phyloP scores from a whole-genome alignment of 2,888 invertebrate genomes.

The Torymus tubicola region DNA sequence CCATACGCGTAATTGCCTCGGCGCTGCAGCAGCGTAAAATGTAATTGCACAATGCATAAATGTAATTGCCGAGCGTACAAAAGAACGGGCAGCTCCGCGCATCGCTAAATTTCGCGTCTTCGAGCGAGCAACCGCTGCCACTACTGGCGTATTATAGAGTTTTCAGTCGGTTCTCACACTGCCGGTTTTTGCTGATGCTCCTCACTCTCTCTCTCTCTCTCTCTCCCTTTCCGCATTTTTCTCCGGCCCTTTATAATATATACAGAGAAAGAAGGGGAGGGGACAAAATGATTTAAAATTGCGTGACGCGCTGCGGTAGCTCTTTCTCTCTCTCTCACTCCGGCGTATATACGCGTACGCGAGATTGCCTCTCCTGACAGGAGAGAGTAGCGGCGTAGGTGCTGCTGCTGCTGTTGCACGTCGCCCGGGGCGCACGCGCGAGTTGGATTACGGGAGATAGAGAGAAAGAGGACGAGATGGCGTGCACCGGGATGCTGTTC shows the following conservation, averaged over 20 bases:
- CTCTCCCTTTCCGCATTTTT: conserved; percentile 32
- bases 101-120: not conserved
- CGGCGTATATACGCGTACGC: conserved; percentile 64
- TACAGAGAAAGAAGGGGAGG: conserved; percentile 17
- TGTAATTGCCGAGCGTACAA: no score
- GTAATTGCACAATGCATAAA: no score
- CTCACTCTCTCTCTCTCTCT: conserved; percentile 23
- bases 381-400: conserved; percentile 71
- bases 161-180: conserved; percentile 56
- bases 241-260: conserved; percentile 42
- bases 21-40: no score
- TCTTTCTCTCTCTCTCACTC: no score
- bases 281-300: conserved; percentile 54
- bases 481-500: conserved; percentile 20
- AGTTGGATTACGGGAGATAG: not conserved
- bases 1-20: no score
- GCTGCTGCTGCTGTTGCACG: conserved; percentile 69
- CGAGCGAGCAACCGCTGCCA: conserved; percentile 7
- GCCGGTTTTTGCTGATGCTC: conserved; percentile 41
- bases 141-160: not conserved
- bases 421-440: conserved; percentile 63
- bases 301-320: conserved; percentile 65
- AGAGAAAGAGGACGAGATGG: not conserved
- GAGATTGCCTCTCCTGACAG: conserved; percentile 71
- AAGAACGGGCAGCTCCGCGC: no score